Evolutionary conservation across 2,113 vertebrate species (phyloP).

Genomic region (Corythaeola cristata): DNA sequence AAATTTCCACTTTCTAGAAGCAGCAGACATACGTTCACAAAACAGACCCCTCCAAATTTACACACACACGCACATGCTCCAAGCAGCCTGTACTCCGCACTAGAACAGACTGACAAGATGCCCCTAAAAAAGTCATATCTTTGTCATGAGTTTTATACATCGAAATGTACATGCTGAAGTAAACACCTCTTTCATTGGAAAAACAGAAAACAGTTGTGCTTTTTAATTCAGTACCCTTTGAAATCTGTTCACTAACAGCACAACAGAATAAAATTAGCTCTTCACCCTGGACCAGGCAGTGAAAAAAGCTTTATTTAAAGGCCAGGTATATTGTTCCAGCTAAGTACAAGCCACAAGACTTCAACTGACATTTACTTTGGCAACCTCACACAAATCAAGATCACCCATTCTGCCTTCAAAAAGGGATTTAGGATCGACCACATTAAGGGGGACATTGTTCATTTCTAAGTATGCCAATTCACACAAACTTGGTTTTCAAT

Average conservation of each 20-base stretch:
- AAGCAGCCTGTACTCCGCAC: not conserved
- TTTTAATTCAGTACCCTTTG: not conserved
- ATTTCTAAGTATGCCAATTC: not conserved
- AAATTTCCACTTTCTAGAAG: not conserved
- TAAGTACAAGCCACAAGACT: slow-evolving; percentile 2
- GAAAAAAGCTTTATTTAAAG: slow-evolving; percentile 14
- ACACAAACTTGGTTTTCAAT: slow-evolving; percentile 23
- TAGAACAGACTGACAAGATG: not conserved
- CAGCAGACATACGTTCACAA: not conserved
- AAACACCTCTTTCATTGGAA: not conserved
- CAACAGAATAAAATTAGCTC: slow-evolving; percentile 13
- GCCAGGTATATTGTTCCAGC: slow-evolving; percentile 27
- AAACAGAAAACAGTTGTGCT: not conserved
- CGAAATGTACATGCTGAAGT: not conserved
- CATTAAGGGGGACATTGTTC: not conserved
- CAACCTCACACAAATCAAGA: not conserved
- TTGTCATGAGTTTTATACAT: not conserved
- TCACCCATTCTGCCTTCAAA: slow-evolving; percentile 1
- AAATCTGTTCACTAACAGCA: not conserved
- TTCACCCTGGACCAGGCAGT: not conserved
- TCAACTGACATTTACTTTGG: slow-evolving; percentile 43
- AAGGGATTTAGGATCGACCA: not conserved
- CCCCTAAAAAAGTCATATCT: rapidly evolving
- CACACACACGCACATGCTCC: rapidly evolving
- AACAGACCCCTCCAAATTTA: not conserved